Evolutionary conservation across 2,113 vertebrate genomes (phyloP).

Genomic region (Malaclemys terrapin): DNA sequence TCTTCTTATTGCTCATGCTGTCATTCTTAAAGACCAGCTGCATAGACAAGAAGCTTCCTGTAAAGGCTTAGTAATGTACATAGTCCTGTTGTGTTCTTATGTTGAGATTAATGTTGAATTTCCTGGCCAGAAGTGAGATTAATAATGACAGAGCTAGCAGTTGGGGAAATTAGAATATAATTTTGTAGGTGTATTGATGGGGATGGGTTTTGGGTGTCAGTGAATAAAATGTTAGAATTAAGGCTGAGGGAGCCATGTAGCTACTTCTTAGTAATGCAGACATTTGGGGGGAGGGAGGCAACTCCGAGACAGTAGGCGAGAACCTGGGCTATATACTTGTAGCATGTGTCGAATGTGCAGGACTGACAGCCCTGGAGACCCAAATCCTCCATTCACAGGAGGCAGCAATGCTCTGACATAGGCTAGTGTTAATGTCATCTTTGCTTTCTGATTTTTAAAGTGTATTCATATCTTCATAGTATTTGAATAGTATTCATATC

Average conservation of each 20-base stretch:
- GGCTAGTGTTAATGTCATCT: background rate
- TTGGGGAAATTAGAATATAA: background rate
- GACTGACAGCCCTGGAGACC: background rate
- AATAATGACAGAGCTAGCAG: background rate
- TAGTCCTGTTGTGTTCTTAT: no score
- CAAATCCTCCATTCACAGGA: background rate
- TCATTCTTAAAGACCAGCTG: background rate
- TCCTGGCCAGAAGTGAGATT: background rate
- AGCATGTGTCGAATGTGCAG: background rate
- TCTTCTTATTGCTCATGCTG: background rate
- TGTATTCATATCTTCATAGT: background rate
- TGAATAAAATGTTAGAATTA: background rate
- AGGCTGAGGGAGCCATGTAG: background rate
- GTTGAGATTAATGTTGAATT: background rate
- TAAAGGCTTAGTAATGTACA: no score
- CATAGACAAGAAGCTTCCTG: background rate
- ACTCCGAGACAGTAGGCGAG: background rate
- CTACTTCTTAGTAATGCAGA: background rate
- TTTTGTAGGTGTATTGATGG: background rate
- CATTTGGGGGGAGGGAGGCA: background rate
- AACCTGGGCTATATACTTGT: background rate
- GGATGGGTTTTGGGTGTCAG: background rate
- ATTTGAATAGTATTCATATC: background rate
- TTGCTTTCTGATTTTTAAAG: background rate
- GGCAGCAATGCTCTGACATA: background rate